Conservation (phyloP, 2,888 invertebrate genomes). For the Drosophila bunnanda region DNA sequence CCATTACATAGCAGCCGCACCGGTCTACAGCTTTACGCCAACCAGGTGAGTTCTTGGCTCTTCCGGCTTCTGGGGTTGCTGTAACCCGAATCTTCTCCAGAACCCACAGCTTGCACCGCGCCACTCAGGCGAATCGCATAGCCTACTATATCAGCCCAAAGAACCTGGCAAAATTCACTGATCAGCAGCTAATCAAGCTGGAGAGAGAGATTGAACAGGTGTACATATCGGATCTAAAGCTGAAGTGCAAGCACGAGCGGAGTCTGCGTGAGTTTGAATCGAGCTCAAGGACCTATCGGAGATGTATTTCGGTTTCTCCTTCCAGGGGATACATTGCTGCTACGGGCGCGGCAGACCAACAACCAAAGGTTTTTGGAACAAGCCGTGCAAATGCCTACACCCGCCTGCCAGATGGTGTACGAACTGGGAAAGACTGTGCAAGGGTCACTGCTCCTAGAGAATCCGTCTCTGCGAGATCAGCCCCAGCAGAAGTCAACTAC, state of each 20-base stretch:
- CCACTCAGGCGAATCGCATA: constrained; percentile 91
- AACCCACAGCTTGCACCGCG: constrained; percentile 86
- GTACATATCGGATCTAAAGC: constrained; percentile 56
- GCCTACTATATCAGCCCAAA: constrained; percentile 98
- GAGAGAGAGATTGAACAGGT: constrained; percentile 63
- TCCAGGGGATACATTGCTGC: constrained; percentile 64
- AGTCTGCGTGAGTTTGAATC: constrained; percentile 62
- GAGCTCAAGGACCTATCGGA: not conserved
- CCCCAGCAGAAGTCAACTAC: not conserved
- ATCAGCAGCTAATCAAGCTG: constrained; percentile 44
- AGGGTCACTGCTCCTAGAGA: constrained; percentile 23
- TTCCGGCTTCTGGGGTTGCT: not conserved
- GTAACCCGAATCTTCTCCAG: constrained; percentile 35
- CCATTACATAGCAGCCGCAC: constrained; percentile 82
- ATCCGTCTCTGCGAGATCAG: not conserved
- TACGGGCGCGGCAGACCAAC: constrained; percentile 55
- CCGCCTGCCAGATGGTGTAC: constrained; percentile 58
- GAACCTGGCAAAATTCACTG: constrained; percentile 85
- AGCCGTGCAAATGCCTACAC: constrained; percentile 59
- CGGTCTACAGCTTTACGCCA: constrained; percentile 94
- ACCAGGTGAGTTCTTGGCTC: constrained; percentile 84
- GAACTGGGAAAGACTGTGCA: constrained; percentile 37
- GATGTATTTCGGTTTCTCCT: constrained; percentile 10
- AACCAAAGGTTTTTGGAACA: constrained; percentile 54
- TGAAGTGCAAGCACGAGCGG: constrained; percentile 65